Percentiles rank a stretch among this genome's conserved stretches.
These are phyloP conservation scores for Pithys albifrons DNA, from an alignment of 2,113 vertebrate genomes.

Conservation along the genomic window DNA sequence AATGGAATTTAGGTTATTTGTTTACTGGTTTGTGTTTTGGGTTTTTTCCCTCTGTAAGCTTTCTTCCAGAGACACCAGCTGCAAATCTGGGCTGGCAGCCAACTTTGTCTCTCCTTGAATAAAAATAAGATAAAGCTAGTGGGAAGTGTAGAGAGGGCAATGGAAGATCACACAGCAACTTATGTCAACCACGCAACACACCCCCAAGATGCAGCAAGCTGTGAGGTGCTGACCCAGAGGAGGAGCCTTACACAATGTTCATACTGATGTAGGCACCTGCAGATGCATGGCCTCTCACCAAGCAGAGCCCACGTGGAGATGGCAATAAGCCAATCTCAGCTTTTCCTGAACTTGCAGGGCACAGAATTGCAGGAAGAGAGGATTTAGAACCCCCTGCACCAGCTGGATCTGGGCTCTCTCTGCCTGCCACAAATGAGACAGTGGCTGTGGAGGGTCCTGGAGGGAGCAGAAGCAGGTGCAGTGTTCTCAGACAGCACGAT, in stretches of 20 bases:
- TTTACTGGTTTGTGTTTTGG: neutral
- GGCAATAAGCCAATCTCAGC: neutral
- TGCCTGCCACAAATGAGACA: accelerated
- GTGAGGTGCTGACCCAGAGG: neutral
- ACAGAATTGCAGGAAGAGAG: neutral
- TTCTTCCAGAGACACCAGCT: slow-evolving; percentile 53
- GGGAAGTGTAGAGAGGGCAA: neutral
- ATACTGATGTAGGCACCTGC: neutral
- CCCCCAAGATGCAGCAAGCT: neutral
- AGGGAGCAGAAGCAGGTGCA: neutral
- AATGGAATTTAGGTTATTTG: neutral
- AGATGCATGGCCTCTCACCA: neutral
- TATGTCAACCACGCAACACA: accelerated
- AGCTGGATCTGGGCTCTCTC: neutral
- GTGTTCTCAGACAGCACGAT: neutral
- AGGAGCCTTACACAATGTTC: neutral
- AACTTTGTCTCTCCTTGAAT: slow-evolving; percentile 31
- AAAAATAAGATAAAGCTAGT: slow-evolving; percentile 1
- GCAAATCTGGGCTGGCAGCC: slow-evolving; percentile 36
- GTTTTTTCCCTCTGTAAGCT: slow-evolving; percentile 14
- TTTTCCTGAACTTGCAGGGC: neutral
- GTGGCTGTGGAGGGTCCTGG: neutral
- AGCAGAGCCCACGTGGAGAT: neutral
- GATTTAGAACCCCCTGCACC: neutral
- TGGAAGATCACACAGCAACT: neutral